A percentile compares a stretch with the other conserved stretches of the same genome.
Evolutionary conservation across 2,888 invertebrate species (phyloP).

Genomic region (Euphydryas editha): DNA sequence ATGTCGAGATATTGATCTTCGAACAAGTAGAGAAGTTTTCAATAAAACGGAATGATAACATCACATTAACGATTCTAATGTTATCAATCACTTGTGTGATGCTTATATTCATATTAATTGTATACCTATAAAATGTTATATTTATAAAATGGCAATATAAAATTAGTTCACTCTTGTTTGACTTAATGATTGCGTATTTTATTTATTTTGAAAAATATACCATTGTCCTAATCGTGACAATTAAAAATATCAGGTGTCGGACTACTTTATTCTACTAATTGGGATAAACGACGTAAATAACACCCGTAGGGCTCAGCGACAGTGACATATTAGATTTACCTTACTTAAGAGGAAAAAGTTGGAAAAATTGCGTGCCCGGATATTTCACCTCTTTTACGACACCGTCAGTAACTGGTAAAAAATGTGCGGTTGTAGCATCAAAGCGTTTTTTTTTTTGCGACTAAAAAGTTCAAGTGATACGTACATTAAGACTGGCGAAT

Average conservation of each 20-base stretch:
- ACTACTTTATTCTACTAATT: slow-evolving; percentile 5
- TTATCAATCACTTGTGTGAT: not conserved
- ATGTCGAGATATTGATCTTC: slow-evolving; percentile 22
- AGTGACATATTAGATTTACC: slow-evolving; percentile 15
- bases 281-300: slow-evolving; percentile 15
- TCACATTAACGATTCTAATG: not conserved
- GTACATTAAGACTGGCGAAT: not conserved
- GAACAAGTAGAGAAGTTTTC: slow-evolving; percentile 14
- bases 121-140: not conserved
- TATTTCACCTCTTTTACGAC: slow-evolving; percentile 1
- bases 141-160: no score
- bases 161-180: no score
- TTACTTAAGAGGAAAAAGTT: slow-evolving; percentile 11
- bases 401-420: not conserved
- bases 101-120: not conserved
- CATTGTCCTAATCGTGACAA: slow-evolving; percentile 5
- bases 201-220: not conserved
- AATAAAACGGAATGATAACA: slow-evolving; percentile 7
- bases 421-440: slow-evolving; percentile 5
- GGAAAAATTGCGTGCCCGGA: slow-evolving; percentile 4
- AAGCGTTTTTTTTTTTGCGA: slow-evolving; percentile 1
- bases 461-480: not conserved
- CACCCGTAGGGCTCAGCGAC: slow-evolving; percentile 4
- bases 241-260: slow-evolving; percentile 7
- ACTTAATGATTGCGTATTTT: not conserved